These are phyloP conservation scores for Chromobotia macracanthus DNA, from an alignment of 2,797 vertebrate genomes.

Conservation along the genomic window DNA sequence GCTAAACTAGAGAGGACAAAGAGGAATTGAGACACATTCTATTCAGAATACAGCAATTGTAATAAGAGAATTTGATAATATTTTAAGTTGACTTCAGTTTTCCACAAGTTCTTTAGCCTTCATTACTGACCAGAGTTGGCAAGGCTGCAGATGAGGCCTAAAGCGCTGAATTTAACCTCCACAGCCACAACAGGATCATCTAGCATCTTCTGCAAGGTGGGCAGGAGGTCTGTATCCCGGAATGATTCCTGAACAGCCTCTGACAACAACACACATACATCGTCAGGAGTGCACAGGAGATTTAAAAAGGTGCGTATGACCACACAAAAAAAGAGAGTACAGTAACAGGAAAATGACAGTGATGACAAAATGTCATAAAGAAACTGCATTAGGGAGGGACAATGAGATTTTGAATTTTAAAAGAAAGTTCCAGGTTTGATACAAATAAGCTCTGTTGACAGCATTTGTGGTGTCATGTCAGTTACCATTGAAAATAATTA, in stretches of 20 bases:
- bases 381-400: too few relatives aligned
- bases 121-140: conserved; percentile 80
- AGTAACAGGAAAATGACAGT: too few relatives aligned
- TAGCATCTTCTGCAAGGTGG: conserved; percentile 82
- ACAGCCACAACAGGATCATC: conserved; percentile 80
- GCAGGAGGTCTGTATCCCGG: conserved; percentile 76
- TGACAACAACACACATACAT: conserved; percentile 56
- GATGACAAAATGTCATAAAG: too few relatives aligned
- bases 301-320: too few relatives aligned
- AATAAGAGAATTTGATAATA: too few relatives aligned
- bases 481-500: too few relatives aligned
- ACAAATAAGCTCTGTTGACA: too few relatives aligned
- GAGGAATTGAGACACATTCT: background rate
- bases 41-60: too few relatives aligned
- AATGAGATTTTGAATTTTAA: too few relatives aligned
- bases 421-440: too few relatives aligned
- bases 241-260: conserved; percentile 79
- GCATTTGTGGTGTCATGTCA: too few relatives aligned
- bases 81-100: background rate
- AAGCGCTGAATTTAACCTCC: conserved; percentile 86
- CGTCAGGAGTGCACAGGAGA: background rate
- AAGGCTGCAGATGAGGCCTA: conserved; percentile 85
- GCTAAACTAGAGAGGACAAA: background rate
- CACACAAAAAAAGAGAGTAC: too few relatives aligned
- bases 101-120: background rate